phyloP scores from a whole-genome alignment of 2,113 vertebrate species.

The Craseonycteris thonglongyai region DNA sequence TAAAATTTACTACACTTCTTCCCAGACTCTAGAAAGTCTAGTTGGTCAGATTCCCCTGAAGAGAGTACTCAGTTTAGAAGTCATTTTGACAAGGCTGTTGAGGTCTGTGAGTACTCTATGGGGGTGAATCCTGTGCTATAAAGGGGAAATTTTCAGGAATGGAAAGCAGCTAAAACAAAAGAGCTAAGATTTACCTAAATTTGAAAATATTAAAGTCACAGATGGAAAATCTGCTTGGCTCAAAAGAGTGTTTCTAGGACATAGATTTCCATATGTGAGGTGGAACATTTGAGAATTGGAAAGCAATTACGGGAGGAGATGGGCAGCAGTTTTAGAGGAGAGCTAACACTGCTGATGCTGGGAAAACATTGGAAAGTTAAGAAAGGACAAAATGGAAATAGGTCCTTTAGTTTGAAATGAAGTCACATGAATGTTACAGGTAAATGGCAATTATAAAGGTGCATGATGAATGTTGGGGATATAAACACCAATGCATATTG shows the following conservation, averaged over 20 bases:
- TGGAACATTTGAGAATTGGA: neutral
- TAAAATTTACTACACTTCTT: neutral
- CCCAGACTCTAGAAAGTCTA: neutral
- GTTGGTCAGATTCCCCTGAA: neutral
- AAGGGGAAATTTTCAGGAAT: neutral
- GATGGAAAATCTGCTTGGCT: conserved; percentile 9
- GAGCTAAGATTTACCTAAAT: conserved; percentile 13
- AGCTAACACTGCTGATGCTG: neutral
- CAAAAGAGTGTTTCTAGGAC: conserved; percentile 15
- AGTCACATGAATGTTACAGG: neutral
- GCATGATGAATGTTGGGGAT: neutral
- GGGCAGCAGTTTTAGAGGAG: neutral
- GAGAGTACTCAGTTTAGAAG: neutral
- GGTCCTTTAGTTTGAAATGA: neutral
- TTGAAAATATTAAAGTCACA: neutral
- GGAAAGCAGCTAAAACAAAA: neutral
- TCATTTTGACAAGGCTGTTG: neutral
- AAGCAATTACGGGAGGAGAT: neutral
- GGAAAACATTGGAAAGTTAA: neutral
- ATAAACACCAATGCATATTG: neutral
- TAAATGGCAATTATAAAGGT: neutral
- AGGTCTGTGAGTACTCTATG: neutral
- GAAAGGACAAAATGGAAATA: neutral
- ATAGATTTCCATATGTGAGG: neutral
- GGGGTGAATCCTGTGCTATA: neutral